Base-by-base conservation (phyloP, 2,888 invertebrate species). In the Petrolisthes cinctipes region DNA sequence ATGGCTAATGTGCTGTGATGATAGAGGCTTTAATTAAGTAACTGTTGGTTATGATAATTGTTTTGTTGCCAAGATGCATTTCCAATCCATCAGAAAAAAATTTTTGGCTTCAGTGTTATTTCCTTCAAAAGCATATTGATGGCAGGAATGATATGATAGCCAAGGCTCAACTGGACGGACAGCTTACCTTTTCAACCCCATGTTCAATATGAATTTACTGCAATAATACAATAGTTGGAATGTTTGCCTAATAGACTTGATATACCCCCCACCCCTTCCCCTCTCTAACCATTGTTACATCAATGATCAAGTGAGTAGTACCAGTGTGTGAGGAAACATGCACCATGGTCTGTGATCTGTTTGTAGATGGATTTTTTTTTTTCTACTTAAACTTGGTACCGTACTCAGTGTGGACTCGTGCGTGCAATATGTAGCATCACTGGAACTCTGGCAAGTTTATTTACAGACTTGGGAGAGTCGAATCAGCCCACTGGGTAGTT, bases 1-100 rank as follows among this genome's bases (percentile, higher is more conserved):
- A 88, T 88, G 88, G 88, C 84, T 88, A 88, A 88, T 88, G 88
- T 88, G 88, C 88, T 88, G 88, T 88, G 88, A 88, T 88, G 88
- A 85, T 88, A 88, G 88, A 88, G 88, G 88, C 88, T 88, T 88
- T 88, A 88, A 88, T 85, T 88, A 88, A 88, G 85, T 88, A 88
- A 88, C 88, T 88, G 88, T 88, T 88, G 88, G 85, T 88, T 88
- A 88, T 88, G 84, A 71, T 88, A 82, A 88, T 88, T 88, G 88
- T 88, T 88, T 88, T 88, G 88, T 88, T 88, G 88, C 88, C 88
- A 88, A 88, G 84, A 88, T 84, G 88, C 88, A 88, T 88, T 88
- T 88, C 88, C 85, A 85, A 61, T 85, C 88, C 85, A 88, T 85
- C 85, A 85, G 88, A 88, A 85, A 88, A 82, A 37, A 1, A 1